Evolutionary conservation across 2,113 vertebrate species (phyloP), one percentile per base, ranked within the genome.

Genomic region (Notothenia rossii): DNA sequence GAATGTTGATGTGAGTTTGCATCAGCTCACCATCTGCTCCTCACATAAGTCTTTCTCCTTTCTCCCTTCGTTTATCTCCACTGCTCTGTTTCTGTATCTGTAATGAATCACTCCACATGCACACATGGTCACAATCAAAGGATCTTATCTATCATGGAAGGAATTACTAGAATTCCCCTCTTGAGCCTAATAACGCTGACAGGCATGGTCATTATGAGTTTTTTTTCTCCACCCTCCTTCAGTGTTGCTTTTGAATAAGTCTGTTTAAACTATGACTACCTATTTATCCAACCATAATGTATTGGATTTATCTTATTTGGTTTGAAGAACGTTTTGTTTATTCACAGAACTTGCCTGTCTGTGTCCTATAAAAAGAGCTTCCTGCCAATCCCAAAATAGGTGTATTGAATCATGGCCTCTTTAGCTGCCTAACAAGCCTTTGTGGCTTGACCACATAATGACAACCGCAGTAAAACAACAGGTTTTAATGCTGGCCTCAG

Each of bases 1-100:
- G 14, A 77, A 86, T 64, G 83, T 56, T 77, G 76, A 81, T 85
- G 14, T 58, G 72, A 36, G 81, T 77, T 86, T 78, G 72, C 59
- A 69, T 89, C 54, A 11, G 0, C 70, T 85, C 66, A 66, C 86
- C 89, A 92, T 92, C 87, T 91, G 89, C 79, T 87, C 51, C 64
- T 77, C 81, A 56, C 79, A 81, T 75, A 78, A 79, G 80, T 77
- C 68, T 20, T 40, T 40, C 17, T 72, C 43, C 6, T 53, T 68
- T 69, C 59, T 74, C 46, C 11, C 61, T 54, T 53, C 2, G 13
- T 75, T 77, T 72, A 61, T 79, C 48, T 61, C 75, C 45, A 3
- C 22, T 46, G 45, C 54, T 74, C 56, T 13, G 18, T 81, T 72
- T 72, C 43, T 76, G 51, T 63, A 33, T 85, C 78, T 82, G 67